These are phyloP conservation scores for Mythimna albipuncta DNA, from an alignment of 2,888 invertebrate genomes.

Conservation along the genomic window DNA sequence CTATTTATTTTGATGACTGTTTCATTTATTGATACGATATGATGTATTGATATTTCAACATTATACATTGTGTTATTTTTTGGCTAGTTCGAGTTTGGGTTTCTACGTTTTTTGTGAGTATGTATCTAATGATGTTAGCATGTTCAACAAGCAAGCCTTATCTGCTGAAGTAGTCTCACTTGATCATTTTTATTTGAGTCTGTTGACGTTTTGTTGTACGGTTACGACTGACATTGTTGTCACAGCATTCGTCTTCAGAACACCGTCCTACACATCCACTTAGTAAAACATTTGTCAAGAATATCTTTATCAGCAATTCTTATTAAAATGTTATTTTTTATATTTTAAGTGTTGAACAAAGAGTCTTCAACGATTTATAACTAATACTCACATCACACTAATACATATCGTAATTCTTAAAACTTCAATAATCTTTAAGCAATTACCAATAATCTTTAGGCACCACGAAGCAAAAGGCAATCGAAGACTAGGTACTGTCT, in stretches of 20 bases:
- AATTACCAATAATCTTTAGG: no score
- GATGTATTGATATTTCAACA: conserved; percentile 24
- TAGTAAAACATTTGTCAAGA: not conserved
- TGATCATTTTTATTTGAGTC: not conserved
- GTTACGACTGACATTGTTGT: not conserved
- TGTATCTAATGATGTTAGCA: conserved; percentile 9
- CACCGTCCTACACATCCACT: not conserved
- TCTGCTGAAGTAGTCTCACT: not conserved
- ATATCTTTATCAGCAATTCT: not conserved
- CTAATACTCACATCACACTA: no score
- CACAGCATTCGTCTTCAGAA: not conserved
- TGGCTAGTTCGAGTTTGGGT: conserved; percentile 3
- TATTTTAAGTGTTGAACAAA: not conserved
- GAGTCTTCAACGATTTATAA: conserved; percentile 6
- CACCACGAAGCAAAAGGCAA: conserved; percentile 15
- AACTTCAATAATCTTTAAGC: conserved; percentile 23
- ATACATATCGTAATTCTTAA: conserved; percentile 18
- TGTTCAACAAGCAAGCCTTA: conserved; percentile 3
- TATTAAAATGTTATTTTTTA: not conserved
- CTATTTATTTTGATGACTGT: conserved; percentile 26
- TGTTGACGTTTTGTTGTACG: not conserved
- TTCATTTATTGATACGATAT: conserved; percentile 12
- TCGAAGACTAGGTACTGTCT: conserved; percentile 11
- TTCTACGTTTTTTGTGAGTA: conserved; percentile 29
- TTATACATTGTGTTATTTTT: conserved; percentile 22